Evolutionary conservation across 2,113 vertebrate species (phyloP).

Genomic region (Hypocryptadius cinnamomeus): DNA sequence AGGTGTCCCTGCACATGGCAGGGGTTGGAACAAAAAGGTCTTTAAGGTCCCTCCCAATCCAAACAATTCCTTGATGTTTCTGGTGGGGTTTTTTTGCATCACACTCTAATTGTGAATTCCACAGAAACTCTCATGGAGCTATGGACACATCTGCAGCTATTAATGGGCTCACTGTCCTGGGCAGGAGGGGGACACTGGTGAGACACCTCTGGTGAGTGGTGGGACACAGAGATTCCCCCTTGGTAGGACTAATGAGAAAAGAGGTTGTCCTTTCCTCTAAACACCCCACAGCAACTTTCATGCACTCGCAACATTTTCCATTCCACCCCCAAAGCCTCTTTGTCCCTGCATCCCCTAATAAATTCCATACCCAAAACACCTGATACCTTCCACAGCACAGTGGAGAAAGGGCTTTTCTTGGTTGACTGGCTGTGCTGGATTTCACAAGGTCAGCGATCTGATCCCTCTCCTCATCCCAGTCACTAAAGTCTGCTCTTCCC

Average conservation of each 20-base stretch:
- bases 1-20: not conserved
- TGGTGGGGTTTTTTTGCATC: not conserved
- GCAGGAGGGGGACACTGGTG: not conserved
- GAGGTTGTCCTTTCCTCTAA: not conserved
- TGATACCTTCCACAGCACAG: not conserved
- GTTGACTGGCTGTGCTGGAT: not conserved
- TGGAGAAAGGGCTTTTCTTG: not conserved
- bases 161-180: accelerated
- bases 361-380: not conserved
- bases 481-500: not conserved
- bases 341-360: not conserved
- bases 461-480: not conserved
- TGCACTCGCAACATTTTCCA: not conserved
- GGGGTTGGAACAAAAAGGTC: accelerated
- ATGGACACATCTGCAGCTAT: accelerated
- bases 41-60: not conserved
- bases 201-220: not conserved
- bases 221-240: not conserved
- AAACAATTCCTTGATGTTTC: not conserved
- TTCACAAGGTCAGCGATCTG: not conserved
- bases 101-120: not conserved
- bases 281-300: not conserved
- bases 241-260: not conserved
- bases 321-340: not conserved
- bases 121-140: not conserved